phyloP scores from a whole-genome alignment of 2,797 vertebrate species.

The Protosalanx chinensis region DNA sequence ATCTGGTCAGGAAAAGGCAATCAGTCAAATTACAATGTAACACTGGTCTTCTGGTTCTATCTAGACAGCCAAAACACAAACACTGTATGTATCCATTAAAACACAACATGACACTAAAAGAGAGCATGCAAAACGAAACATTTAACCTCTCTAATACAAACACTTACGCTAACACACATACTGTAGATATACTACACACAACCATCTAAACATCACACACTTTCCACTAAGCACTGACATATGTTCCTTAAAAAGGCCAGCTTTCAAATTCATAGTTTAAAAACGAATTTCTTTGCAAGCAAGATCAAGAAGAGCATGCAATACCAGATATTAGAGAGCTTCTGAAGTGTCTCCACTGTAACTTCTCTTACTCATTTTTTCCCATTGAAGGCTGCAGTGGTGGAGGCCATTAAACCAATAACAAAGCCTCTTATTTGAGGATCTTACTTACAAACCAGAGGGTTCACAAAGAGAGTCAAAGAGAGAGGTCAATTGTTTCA shows the following conservation, averaged over 20 bases:
- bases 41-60: constrained; percentile 12
- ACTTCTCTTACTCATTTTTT: not conserved
- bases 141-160: not conserved
- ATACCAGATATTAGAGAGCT: not conserved
- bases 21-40: constrained; percentile 15
- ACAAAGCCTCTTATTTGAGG: constrained; percentile 1
- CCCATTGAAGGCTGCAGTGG: not conserved
- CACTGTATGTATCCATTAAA: constrained; percentile 6
- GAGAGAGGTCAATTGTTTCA: not conserved
- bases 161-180: constrained; percentile 1
- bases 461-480: constrained; percentile 3
- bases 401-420: not conserved
- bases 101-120: constrained; percentile 6
- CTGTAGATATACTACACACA: not conserved
- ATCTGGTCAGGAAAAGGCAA: constrained; percentile 26
- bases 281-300: not conserved
- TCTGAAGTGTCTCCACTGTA: not conserved
- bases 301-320: constrained; percentile 16
- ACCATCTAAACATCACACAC: constrained; percentile 8
- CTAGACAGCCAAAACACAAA: constrained; percentile 1
- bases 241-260: not conserved
- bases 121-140: not conserved
- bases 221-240: constrained; percentile 11
- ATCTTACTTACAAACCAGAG: constrained; percentile 1
- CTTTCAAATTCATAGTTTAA: not conserved